Conservation (phyloP, 2,113 vertebrate species). For the Alosa alosa region DNA sequence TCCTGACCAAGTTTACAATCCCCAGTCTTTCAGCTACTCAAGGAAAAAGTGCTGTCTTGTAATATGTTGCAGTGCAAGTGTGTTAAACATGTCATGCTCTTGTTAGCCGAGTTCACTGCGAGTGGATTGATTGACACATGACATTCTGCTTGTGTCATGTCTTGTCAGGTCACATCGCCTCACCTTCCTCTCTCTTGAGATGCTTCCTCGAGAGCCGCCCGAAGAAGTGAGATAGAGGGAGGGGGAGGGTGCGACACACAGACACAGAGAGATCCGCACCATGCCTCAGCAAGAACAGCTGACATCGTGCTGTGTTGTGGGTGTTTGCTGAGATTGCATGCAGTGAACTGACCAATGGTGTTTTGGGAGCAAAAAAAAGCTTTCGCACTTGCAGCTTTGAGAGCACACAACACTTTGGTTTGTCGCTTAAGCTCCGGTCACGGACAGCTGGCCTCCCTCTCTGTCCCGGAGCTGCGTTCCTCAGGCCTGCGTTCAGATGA, state of each 20-base stretch:
- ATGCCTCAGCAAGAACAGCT: conserved; percentile 7
- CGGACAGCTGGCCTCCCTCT: background rate
- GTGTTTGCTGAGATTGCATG: background rate
- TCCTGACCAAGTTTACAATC: background rate
- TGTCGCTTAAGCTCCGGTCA: background rate
- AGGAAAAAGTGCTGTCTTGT: background rate
- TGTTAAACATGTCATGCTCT: background rate
- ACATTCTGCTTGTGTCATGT: conserved; percentile 5
- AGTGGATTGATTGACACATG: conserved; percentile 5
- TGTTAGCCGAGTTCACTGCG: background rate
- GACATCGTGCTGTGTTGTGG: background rate
- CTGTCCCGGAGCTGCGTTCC: background rate
- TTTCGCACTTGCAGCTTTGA: background rate
- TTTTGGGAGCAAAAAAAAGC: background rate
- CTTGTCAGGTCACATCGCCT: background rate
- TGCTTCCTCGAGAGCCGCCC: background rate
- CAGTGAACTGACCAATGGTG: background rate
- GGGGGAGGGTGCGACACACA: background rate
- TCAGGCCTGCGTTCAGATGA: background rate
- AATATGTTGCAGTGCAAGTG: background rate
- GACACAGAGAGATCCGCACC: background rate
- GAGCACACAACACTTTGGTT: background rate
- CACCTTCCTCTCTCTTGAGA: background rate
- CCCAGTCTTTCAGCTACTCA: background rate
- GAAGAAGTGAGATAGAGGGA: background rate